These are phyloP conservation scores for Drosophila nr. perissopoda DNA, from an alignment of 2,888 invertebrate species.

Conservation along the genomic window DNA sequence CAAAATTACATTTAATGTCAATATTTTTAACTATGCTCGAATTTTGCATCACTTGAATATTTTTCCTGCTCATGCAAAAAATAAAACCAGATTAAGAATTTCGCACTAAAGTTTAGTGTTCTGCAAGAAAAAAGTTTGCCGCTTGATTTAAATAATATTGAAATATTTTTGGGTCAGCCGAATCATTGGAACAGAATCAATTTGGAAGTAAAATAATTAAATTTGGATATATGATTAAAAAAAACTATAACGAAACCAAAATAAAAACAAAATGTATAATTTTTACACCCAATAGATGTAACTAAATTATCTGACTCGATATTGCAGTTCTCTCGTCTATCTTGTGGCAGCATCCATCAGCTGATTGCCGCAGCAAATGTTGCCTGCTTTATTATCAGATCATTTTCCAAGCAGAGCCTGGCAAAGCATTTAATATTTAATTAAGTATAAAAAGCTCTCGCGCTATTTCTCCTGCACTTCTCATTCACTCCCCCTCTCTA, in stretches of 20 bases:
- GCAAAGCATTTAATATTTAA: slow-evolving; percentile 7
- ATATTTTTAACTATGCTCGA: not conserved
- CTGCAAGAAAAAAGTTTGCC: not conserved
- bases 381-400: slow-evolving; percentile 40
- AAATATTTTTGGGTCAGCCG: not conserved
- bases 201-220: not conserved
- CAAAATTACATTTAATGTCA: not conserved
- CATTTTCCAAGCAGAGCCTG: slow-evolving; percentile 38
- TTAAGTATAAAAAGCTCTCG: slow-evolving; percentile 3
- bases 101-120: too few relatives aligned
- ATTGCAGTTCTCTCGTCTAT: slow-evolving; percentile 5
- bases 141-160: not conserved
- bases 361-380: slow-evolving; percentile 22
- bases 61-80: not conserved
- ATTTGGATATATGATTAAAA: not conserved
- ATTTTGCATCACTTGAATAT: not conserved
- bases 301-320: not conserved
- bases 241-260: not conserved
- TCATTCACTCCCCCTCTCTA: not conserved
- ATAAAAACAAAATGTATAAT: not conserved
- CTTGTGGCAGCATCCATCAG: slow-evolving; percentile 6
- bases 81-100: not conserved
- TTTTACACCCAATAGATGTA: not conserved
- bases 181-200: not conserved
- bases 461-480: not conserved